Conservation (phyloP, 2,888 invertebrate species). For the Leptothorax acervorum region DNA sequence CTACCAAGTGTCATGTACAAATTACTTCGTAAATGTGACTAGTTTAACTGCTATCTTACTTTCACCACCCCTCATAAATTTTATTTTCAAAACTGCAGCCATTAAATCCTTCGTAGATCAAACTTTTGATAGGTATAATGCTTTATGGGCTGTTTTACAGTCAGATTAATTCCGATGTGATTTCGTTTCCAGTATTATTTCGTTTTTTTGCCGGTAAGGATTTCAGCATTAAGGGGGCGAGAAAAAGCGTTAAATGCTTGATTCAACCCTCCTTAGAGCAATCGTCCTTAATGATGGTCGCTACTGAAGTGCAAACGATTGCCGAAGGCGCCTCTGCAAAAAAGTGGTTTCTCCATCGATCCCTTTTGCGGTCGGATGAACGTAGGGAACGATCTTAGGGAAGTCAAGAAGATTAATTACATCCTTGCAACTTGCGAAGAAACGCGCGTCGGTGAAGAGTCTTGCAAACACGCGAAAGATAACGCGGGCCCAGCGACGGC, state of each 20-base stretch:
- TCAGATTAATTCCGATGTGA: not conserved
- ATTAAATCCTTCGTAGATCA: not conserved
- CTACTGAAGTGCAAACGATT: slow-evolving; percentile 44
- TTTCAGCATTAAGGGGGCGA: slow-evolving; percentile 7
- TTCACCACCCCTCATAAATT: not conserved
- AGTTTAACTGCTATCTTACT: not conserved
- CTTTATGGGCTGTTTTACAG: not conserved
- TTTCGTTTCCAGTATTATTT: slow-evolving; percentile 4
- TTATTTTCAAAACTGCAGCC: not conserved
- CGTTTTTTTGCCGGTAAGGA: slow-evolving; percentile 1
- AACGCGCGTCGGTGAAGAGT: slow-evolving; percentile 30
- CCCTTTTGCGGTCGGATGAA: slow-evolving; percentile 38
- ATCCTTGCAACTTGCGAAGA: slow-evolving; percentile 34
- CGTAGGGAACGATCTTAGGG: slow-evolving; percentile 43
- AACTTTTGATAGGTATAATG: not conserved
- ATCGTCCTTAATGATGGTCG: slow-evolving; percentile 49
- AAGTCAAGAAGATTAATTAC: slow-evolving; percentile 56
- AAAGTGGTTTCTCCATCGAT: slow-evolving; percentile 44
- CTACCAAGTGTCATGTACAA: slow-evolving; percentile 6
- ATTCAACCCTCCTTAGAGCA: slow-evolving; percentile 29
- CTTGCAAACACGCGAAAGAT: slow-evolving; percentile 41
- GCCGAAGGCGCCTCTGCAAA: slow-evolving; percentile 10
- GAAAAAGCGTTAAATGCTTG: slow-evolving; percentile 44
- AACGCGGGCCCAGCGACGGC: slow-evolving; percentile 7
- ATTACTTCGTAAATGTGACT: not conserved